Evolutionary conservation across 2,797 vertebrate species (phyloP), one percentile per base, ranked within the genome.

Genomic region (Geotria australis): DNA sequence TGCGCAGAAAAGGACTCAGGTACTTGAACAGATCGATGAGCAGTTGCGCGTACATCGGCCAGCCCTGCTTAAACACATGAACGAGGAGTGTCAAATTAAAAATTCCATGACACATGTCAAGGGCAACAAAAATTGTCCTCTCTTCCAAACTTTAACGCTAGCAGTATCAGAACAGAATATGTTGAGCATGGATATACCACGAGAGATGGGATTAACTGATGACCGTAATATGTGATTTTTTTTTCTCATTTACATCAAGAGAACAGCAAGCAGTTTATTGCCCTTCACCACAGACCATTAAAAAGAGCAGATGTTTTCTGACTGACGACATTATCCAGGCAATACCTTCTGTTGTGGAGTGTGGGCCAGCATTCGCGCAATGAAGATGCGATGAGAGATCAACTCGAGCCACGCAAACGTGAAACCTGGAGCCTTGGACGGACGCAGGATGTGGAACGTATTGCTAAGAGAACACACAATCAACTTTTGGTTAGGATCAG

Each of bases 41-140:
- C 64, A 98, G 74, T 70, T 98, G 91, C 15, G 89, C 91, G 51
- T 98, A 98, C 91, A 98, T 98, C 61, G 91, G 91, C 91, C 91
- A 98, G 64, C 91, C 91, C 91, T 96, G 65, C 47, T 63, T 61
- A 62, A 66, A 24, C 65, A 49, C 56, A 59, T 8, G 56, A 57
- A 64, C 13, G 3, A 56, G 12, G 47, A 14, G 12, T 45, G 51
- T 15, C 51, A 55, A 55, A 38, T 38, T 38, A 38, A 38, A 38
- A 38, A 38, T 38, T 38, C 24, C 38, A 38, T 38, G 24, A 38
- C 24, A 38, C 24, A 38, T 38, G 24, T 5, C 38, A 38, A 24
- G 24, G 38, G 24, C 38, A 38, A 38, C 38, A 24, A n/a, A n/a
- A n/a, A n/a, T 24, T 38, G 24, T 6, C 38, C 24, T 38, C 24